Evolutionary conservation across 2,888 invertebrate genomes (phyloP), one percentile per base, ranked within the genome.

Genomic region (Acrobasis suavella): DNA sequence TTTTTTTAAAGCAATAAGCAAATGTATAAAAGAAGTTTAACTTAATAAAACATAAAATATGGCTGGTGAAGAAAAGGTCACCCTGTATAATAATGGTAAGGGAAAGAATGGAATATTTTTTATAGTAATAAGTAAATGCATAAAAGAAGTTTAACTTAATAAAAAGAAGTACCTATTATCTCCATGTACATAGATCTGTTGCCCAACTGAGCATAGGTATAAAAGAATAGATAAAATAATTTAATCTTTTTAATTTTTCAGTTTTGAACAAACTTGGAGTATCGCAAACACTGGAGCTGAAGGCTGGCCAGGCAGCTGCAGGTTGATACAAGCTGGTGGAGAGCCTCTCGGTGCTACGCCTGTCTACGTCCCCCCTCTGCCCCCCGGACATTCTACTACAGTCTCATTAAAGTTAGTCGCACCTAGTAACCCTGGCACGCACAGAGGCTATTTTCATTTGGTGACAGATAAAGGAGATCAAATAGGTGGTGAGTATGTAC

Each of bases 391-490:
- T 80, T 94, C 94, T 62, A 94, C 95, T 62, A 96, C 96, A 77
- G 92, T 98, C 62, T 94, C 95, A 72, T 93, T 98, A 67, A 95
- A 96, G 75, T 95, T 98, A 93, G 94, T 94, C 60, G 97, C 97
- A 78, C 98, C 98, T 9, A 87, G 93, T 14, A 83, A 90, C 63
- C 93, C 95, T 50, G 97, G 97, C 12, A 94, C 95, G 16, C 96
- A 96, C 85, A 95, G 96, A 85, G 97, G 97, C 72, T 96, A 97
- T 92, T 99, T 98, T 96, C 95, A 98, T 78, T 94, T 98, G 93
- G 95, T 96, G 77, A 97, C 97, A 64, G 94, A 96, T 50, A 95
- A 95, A 75, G 98, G 98, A 67, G 95, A 96, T 75, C 97, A 96
- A 87, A 98, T 98, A 93, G 99, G 99, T 86, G 98, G 98, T 98